A percentile compares a stretch with the other conserved stretches of the same genome.
Conservation (phyloP, 2,888 invertebrate species). For the Lymantria monacha region DNA sequence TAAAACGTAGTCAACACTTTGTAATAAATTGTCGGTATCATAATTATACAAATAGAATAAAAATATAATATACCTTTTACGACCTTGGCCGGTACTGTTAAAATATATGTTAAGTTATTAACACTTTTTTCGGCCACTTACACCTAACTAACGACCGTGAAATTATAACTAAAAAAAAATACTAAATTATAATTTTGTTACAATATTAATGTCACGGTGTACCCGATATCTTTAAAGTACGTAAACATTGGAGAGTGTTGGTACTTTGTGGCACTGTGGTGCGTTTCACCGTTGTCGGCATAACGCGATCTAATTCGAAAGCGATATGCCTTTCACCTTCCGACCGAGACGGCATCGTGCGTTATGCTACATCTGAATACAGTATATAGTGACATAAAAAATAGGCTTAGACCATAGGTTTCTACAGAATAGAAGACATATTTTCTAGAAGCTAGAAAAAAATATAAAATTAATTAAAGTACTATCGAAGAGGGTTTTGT, state of each 20-base stretch:
- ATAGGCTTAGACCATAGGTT: constrained; percentile 2
- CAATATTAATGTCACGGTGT: constrained; percentile 20
- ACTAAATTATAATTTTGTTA: constrained; percentile 2
- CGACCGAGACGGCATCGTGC: constrained; percentile 51
- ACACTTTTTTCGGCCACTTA: neutral
- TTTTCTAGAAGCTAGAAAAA: too few relatives aligned
- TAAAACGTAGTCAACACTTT: too few relatives aligned
- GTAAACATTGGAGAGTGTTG: constrained; percentile 47
- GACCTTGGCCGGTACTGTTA: too few relatives aligned
- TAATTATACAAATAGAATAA: too few relatives aligned
- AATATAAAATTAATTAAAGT: too few relatives aligned
- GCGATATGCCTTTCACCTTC: constrained; percentile 80
- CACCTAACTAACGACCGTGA: neutral
- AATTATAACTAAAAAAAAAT: constrained; percentile 3
- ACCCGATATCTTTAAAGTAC: constrained; percentile 36
- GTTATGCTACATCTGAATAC: constrained; percentile 41
- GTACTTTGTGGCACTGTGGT: constrained; percentile 18
- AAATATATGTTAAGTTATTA: too few relatives aligned
- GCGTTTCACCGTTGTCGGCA: constrained; percentile 70
- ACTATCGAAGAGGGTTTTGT: too few relatives aligned
- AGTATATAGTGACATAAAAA: constrained; percentile 16
- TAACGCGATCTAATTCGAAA: constrained; percentile 78
- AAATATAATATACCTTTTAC: too few relatives aligned
- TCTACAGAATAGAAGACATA: too few relatives aligned
- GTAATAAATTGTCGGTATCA: too few relatives aligned